Conservation (phyloP, 2,113 vertebrate genomes). For the Hemiscyllium ocellatum region DNA sequence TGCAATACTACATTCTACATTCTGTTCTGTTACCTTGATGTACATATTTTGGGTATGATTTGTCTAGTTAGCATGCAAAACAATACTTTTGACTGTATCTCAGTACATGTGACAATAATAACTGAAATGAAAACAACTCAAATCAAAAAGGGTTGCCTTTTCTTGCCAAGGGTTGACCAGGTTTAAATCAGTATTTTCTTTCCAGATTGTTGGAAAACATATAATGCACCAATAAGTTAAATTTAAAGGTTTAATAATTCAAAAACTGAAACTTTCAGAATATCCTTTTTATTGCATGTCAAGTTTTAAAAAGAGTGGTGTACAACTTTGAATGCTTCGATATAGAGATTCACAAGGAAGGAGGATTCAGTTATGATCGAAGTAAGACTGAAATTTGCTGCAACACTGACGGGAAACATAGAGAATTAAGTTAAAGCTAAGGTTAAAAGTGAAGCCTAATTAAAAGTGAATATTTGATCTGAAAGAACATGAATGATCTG, state of each 20-base stretch:
- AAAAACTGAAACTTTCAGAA: not conserved
- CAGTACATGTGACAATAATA: too few relatives aligned
- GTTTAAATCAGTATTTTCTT: not conserved
- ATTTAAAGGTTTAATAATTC: not conserved
- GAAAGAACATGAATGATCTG: not conserved
- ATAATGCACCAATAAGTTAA: not conserved
- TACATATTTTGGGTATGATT: too few relatives aligned
- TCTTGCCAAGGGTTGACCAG: not conserved
- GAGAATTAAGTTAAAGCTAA: constrained; percentile 12
- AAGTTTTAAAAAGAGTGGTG: not conserved
- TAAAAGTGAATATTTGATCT: constrained; percentile 23
- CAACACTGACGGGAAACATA: not conserved
- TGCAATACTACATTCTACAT: too few relatives aligned
- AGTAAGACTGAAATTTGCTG: not conserved
- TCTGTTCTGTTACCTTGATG: too few relatives aligned
- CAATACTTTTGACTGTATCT: too few relatives aligned
- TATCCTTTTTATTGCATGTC: not conserved
- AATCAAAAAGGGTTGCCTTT: too few relatives aligned
- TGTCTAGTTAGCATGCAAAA: too few relatives aligned
- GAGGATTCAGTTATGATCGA: not conserved
- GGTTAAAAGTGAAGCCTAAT: not conserved
- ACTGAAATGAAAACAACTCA: too few relatives aligned
- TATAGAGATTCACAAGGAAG: not conserved
- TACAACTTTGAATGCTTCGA: not conserved
- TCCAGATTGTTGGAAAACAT: not conserved